Percentiles rank a stretch among this genome's conserved stretches.
Evolutionary conservation across 2,888 invertebrate species (phyloP).

Genomic region (Pachydiplax longipennis): DNA sequence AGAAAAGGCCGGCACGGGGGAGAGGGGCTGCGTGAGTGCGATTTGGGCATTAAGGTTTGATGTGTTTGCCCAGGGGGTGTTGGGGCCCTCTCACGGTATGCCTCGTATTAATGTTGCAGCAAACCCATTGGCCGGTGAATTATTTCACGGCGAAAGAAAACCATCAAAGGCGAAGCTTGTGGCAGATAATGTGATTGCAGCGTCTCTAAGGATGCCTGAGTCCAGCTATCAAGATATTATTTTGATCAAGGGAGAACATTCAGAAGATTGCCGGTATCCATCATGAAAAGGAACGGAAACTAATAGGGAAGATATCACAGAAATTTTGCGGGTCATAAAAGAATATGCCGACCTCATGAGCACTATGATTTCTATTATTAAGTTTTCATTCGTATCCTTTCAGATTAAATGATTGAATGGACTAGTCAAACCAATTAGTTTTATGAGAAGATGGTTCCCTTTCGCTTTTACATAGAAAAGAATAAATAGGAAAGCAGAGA

Average conservation of each 20-base stretch:
- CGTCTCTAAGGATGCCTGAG: background rate
- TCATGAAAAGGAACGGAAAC: too few species aligned
- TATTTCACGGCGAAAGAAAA: background rate
- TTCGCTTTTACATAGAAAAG: too few species aligned
- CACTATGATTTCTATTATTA: too few species aligned
- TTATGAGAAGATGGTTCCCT: too few species aligned
- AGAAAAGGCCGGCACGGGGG: background rate
- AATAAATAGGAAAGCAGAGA: too few species aligned
- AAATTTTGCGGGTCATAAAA: too few species aligned
- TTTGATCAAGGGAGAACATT: background rate
- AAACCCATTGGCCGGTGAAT: background rate
- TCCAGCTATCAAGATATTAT: background rate
- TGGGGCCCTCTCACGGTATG: background rate
- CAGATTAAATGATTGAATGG: too few species aligned
- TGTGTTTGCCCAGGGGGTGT: constrained; percentile 2
- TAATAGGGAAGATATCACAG: too few species aligned
- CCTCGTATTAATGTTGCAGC: constrained; percentile 30
- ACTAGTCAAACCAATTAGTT: too few species aligned
- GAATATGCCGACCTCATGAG: too few species aligned
- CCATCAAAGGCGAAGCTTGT: background rate
- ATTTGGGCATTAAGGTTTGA: constrained; percentile 28
- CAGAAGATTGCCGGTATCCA: background rate
- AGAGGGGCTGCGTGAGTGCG: background rate
- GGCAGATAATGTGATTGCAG: constrained; percentile 27
- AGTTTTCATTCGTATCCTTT: too few species aligned